A percentile compares a stretch with the other conserved stretches of the same genome.
Evolutionary conservation across 1,140 invertebrate species (phyloP).

Genomic region (Oncopodura yosiiana): DNA sequence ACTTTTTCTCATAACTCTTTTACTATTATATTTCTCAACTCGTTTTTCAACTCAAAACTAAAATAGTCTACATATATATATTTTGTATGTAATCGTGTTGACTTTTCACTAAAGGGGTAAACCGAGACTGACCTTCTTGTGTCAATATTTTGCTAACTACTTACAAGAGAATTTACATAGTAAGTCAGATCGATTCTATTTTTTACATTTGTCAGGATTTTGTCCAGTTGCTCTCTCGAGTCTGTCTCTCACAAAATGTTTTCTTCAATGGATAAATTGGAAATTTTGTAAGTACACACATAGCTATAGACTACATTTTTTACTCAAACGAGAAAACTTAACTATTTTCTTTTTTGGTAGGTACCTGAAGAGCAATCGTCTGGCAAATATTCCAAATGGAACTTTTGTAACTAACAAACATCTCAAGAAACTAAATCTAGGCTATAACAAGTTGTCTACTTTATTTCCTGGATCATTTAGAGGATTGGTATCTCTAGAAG

Average conservation of each 20-base stretch:
- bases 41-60: too few species aligned
- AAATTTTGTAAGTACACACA: slow-evolving; percentile 21
- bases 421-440: slow-evolving; percentile 26
- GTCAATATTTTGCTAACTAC: too few species aligned
- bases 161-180: slow-evolving; percentile 2
- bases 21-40: too few species aligned
- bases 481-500: slow-evolving; percentile 34
- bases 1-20: too few species aligned
- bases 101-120: too few species aligned
- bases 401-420: slow-evolving; percentile 17
- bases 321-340: background rate
- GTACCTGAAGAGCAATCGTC: slow-evolving; percentile 28
- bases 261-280: slow-evolving; percentile 5
- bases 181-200: background rate
- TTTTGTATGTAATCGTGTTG: too few species aligned
- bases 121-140: too few species aligned
- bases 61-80: too few species aligned
- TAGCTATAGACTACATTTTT: background rate
- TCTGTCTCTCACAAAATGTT: slow-evolving; percentile 9
- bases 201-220: slow-evolving; percentile 13
- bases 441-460: slow-evolving; percentile 22
- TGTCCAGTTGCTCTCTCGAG: slow-evolving; percentile 21
- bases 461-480: slow-evolving; percentile 19
- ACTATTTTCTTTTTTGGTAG: slow-evolving; percentile 10
- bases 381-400: slow-evolving; percentile 16